Evolutionary conservation across 2,113 vertebrate genomes (phyloP), one percentile per base, ranked within the genome.

Genomic region (Panthera tigris): DNA sequence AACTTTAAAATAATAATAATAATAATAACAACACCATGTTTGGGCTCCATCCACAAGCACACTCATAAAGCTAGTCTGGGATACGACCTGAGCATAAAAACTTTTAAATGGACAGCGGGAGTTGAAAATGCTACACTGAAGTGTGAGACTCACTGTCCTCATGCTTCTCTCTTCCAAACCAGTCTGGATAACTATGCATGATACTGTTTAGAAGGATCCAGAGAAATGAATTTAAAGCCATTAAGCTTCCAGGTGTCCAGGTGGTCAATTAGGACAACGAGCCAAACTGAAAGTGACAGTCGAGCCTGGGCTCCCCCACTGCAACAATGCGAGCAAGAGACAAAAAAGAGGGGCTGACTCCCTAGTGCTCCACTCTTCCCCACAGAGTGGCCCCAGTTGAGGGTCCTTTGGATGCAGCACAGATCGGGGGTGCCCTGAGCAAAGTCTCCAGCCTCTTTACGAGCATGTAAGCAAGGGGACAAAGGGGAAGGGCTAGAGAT

Each of bases 211-310:
- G 36, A 95, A 82, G 45, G 92, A 86, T 57, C 93, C 73, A 86
- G 50, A 92, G 81, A 36, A 69, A 81, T 29, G 13, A 86, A 76
- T 65, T 89, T 11, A 97, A 95, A 88, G 36, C 82, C 11, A 1
- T 27, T 18, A 52, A 68, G 48, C 39, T 74, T 61, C 68, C 92
- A 97, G 85, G 90, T 93, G 48, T 73, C 63, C 76, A 93, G 69
- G 63, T 84, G 82, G 90, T 84, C 91, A 84, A 41, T 97, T 66
- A 80, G 63, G 39, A 91, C 81, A 63, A 94, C 5, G 3, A 80
- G n/a, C 52, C 69, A 88, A 78, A 52, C 27, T 21, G 80, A 79
- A 83, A 88, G 52, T 48, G 95, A 73, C 16, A 50, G 36, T 69
- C n/a, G 19, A 93, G 45, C 10, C 10, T 84, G 63, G 74, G 61